Evolutionary conservation across 2,113 vertebrate genomes (phyloP), one percentile per base, ranked within the genome.

Genomic region (Platichthys flesus): DNA sequence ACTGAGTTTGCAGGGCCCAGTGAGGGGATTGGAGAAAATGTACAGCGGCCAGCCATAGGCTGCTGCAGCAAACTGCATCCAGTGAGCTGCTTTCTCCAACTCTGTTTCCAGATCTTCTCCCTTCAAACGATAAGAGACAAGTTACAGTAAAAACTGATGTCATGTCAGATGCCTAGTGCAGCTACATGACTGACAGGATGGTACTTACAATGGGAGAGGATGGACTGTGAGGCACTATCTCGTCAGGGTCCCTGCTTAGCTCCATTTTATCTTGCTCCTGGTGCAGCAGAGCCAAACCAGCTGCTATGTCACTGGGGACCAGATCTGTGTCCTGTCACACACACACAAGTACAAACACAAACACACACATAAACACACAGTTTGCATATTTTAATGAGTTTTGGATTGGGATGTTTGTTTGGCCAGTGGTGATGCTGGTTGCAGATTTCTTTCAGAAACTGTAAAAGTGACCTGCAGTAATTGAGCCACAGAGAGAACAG

Each of bases 31-130:
- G 54, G 95, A 94, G 84, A 96, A 97, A 5, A 99, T 2, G 24
- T 97, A 99, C 76, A 99, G 85, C 0, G 98, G 97, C 98, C 98
- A 99, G 5, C 98, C 98, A 0, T 99, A 99, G 1, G 97, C 96
- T 5, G 98, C 97, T 0, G 94, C 95, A 10, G 98, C 98, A 86
- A 99, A 98, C 68, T 91, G 93, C 96, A 99, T 97, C 14, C 90
- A 99, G 87, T 99, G 97, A 23, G 93, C 91, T 3, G 97, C 96
- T 3, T 95, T 96, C 78, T 96, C 96, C 74, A 99, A 49, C 86
- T 99, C 97, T 0, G 31, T 5, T 62, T 97, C 96, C 94, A 99
- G 63, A 14, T 97, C 95, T 0, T 94, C 93, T 0, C 78, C 90
- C 98, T 99, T 83, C 1, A 67, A 47, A 74, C 1, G 59, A 37